Conservation (phyloP, 2,113 vertebrate genomes). For the Ascaphus truei region DNA sequence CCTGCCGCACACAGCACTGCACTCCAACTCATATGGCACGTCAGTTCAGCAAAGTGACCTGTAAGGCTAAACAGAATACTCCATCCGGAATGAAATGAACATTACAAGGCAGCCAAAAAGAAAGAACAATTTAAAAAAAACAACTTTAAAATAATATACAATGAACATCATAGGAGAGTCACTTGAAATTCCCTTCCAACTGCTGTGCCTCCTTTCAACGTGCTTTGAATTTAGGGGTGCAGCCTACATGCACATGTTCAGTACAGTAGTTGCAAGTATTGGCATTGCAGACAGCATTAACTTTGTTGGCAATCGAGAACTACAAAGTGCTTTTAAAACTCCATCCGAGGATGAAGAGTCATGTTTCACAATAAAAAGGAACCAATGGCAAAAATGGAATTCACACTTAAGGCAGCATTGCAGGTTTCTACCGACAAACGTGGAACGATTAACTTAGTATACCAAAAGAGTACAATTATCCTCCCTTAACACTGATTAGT, state of each 20-base stretch:
- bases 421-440: constrained; percentile 6
- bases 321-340: constrained; percentile 91
- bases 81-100: constrained; percentile 61
- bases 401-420: constrained; percentile 52
- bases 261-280: constrained; percentile 62
- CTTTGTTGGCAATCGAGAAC: constrained; percentile 87
- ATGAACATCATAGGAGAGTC: constrained; percentile 49
- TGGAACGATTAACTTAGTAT: too few species aligned
- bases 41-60: constrained; percentile 58
- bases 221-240: constrained; percentile 48
- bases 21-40: constrained; percentile 57
- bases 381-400: constrained; percentile 40
- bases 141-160: constrained; percentile 40
- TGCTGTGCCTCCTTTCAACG: constrained; percentile 57
- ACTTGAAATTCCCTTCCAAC: constrained; percentile 45
- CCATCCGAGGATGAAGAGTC: constrained; percentile 66
- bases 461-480: too few species aligned
- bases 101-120: constrained; percentile 62
- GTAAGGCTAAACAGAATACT: constrained; percentile 71
- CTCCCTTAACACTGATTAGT: too few species aligned
- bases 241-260: constrained; percentile 50
- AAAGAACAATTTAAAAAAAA: constrained; percentile 36
- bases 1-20: constrained; percentile 69
- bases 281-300: constrained; percentile 75
- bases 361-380: constrained; percentile 51